Evolutionary conservation across 2,888 invertebrate genomes (phyloP).

Genomic region (Cremastinae sp.): DNA sequence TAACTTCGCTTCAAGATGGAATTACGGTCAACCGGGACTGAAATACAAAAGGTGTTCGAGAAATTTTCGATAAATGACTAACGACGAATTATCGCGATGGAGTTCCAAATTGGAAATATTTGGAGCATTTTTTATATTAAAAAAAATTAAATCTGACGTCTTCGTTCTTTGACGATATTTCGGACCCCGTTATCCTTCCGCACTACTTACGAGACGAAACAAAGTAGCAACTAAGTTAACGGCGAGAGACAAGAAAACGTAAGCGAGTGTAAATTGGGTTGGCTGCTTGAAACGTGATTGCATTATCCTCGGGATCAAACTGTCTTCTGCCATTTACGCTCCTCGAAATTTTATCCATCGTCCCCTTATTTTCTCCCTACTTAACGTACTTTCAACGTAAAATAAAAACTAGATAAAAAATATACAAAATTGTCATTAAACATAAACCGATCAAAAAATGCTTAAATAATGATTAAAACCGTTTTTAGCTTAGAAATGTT

Average conservation of each 20-base stretch:
- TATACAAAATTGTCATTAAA: no score
- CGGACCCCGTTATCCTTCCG: no score
- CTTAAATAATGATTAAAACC: no score
- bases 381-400: no score
- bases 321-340: slow-evolving; percentile 32
- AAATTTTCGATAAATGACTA: slow-evolving; percentile 68
- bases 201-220: slow-evolving; percentile 1
- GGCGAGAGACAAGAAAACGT: slow-evolving; percentile 22
- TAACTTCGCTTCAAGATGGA: slow-evolving; percentile 47
- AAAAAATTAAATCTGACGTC: no score
- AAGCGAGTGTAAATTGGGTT: slow-evolving; percentile 47
- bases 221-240: slow-evolving; percentile 51
- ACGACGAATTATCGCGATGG: no score
- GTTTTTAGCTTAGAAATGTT: no score
- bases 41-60: slow-evolving; percentile 65
- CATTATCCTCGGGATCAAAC: slow-evolving; percentile 48
- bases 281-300: slow-evolving; percentile 45
- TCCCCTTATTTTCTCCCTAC: slow-evolving; percentile 24
- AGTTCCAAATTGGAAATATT: no score
- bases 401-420: no score
- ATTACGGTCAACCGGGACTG: slow-evolving; percentile 34
- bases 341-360: slow-evolving; percentile 18
- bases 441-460: no score
- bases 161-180: no score
- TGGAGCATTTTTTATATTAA: no score